These are phyloP conservation scores for Drosophila lutescens DNA, from an alignment of 2,888 invertebrate species.

Conservation along the genomic window DNA sequence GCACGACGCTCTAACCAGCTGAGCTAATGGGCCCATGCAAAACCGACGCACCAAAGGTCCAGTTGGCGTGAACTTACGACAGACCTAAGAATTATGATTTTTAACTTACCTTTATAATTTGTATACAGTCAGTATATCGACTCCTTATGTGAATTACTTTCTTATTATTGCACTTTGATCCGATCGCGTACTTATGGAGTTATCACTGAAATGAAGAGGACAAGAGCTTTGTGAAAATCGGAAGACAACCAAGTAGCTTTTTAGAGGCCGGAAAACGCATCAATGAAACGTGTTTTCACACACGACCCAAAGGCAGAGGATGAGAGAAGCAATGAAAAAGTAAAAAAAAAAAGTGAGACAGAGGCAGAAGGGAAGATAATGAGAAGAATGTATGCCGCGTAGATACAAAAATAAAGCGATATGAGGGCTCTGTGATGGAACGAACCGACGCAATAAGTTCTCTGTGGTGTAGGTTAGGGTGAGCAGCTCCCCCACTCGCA, in stretches of 20 bases:
- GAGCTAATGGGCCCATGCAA: constrained; percentile 89
- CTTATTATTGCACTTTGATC: constrained; percentile 1
- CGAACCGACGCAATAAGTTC: constrained; percentile 72
- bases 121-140: not conserved
- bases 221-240: constrained; percentile 22
- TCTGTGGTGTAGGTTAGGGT: constrained; percentile 76
- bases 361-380: constrained; percentile 14
- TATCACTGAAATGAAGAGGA: constrained; percentile 17
- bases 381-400: constrained; percentile 52
- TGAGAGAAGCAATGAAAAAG: constrained; percentile 40
- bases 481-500: constrained; percentile 45
- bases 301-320: constrained; percentile 42
- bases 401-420: constrained; percentile 51
- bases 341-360: constrained; percentile 21
- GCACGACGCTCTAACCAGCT: constrained; percentile 99
- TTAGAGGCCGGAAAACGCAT: constrained; percentile 36
- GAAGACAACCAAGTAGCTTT: constrained; percentile 7
- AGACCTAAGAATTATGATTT: not conserved
- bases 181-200: not conserved
- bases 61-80: not conserved
- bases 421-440: constrained; percentile 24
- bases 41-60: not conserved
- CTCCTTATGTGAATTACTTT: not conserved
- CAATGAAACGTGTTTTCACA: constrained; percentile 57
- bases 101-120: constrained; percentile 2